These are phyloP conservation scores for Melopsittacus undulatus DNA, from an alignment of 2,797 vertebrate genomes.

Conservation along the genomic window DNA sequence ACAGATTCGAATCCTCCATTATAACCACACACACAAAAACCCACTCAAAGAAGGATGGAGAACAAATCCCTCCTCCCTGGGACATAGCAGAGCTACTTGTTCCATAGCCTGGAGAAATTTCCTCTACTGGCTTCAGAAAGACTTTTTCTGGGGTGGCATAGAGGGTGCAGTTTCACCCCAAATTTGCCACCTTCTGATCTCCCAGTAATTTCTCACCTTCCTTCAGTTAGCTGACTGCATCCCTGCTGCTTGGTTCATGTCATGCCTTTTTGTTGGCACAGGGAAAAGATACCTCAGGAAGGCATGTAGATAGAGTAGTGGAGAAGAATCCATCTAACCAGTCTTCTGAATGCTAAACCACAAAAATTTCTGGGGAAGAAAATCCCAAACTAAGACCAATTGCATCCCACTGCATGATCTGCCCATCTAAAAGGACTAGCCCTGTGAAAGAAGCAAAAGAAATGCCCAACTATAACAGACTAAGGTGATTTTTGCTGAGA, in stretches of 20 bases:
- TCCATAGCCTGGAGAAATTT: not conserved
- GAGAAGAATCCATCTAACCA: not conserved
- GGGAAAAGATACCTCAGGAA: not conserved
- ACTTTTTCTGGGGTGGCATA: not conserved
- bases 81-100: not conserved
- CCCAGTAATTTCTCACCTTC: not conserved
- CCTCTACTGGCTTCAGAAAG: not conserved
- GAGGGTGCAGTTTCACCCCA: not conserved
- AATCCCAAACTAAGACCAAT: not conserved
- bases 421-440: not conserved
- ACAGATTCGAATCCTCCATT: constrained; percentile 13
- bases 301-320: not conserved
- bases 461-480: not conserved
- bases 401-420: not conserved
- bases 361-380: not conserved
- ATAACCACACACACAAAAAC: not conserved
- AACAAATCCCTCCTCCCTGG: not conserved
- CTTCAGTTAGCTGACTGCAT: not conserved
- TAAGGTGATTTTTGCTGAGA: not conserved
- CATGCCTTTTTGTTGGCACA: not conserved
- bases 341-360: not conserved
- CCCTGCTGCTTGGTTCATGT: not conserved
- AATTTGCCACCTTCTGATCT: not conserved
- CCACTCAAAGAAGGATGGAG: rapidly evolving
- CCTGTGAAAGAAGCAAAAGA: not conserved